Conservation (phyloP, 2,888 invertebrate species). For the Drosophila percnosoma region DNA sequence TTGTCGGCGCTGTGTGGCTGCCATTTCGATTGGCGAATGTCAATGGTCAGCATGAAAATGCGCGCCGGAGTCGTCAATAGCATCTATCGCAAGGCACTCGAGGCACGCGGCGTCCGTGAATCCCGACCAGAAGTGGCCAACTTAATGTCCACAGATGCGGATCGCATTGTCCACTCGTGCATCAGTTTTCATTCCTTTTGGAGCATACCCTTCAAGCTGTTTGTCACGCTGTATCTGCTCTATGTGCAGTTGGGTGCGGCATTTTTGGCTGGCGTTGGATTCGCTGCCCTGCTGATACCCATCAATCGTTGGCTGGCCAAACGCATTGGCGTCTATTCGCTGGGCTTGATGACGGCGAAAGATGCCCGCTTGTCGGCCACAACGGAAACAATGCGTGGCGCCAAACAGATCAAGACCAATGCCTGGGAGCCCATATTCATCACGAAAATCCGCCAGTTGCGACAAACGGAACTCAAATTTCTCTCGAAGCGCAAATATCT, state of each 20-base stretch:
- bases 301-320: constrained; percentile 95
- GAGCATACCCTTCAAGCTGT: constrained; percentile 95
- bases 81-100: constrained; percentile 88
- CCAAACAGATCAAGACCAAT: constrained; percentile 95
- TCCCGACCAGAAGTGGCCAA: constrained; percentile 95
- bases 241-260: constrained; percentile 95
- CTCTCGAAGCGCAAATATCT: constrained; percentile 95
- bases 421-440: constrained; percentile 97
- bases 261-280: constrained; percentile 94
- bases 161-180: constrained; percentile 97
- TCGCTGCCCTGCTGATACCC: constrained; percentile 95
- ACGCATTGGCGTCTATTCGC: constrained; percentile 94
- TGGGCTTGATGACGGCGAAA: constrained; percentile 95
- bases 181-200: constrained; percentile 98
- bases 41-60: constrained; percentile 93
- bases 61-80: constrained; percentile 93
- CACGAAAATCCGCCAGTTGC: constrained; percentile 88
- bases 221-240: constrained; percentile 92
- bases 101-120: constrained; percentile 85
- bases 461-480: constrained; percentile 90
- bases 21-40: constrained; percentile 96
- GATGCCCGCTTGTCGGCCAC: constrained; percentile 95
- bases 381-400: constrained; percentile 94
- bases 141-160: constrained; percentile 98
- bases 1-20: constrained; percentile 92